phyloP scores from a whole-genome alignment of 2,888 invertebrate species.

The Anthrax anthrax region DNA sequence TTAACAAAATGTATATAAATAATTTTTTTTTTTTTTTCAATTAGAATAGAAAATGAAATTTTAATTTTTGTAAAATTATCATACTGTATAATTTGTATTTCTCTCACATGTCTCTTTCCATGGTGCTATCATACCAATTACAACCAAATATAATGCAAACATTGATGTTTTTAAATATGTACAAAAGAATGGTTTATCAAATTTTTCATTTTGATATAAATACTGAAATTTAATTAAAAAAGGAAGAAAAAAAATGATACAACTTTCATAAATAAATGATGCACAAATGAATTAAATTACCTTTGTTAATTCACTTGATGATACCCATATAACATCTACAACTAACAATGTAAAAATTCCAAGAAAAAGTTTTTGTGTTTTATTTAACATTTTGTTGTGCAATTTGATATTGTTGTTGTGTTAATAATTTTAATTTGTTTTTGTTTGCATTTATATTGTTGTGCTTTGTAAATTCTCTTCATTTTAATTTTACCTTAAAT shows the following conservation, averaged over 20 bases:
- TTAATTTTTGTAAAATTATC: constrained; percentile 16
- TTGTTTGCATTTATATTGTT: no score
- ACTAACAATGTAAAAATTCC: constrained; percentile 76
- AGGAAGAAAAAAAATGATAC: background rate
- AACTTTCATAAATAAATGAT: background rate
- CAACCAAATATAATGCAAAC: constrained; percentile 80
- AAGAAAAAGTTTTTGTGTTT: constrained; percentile 59
- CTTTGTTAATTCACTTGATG: constrained; percentile 87
- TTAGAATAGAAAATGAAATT: no score
- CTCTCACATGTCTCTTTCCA: constrained; percentile 77
- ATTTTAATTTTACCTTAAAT: no score
- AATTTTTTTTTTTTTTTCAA: no score
- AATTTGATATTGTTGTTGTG: background rate
- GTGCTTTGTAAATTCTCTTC: no score
- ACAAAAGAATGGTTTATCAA: constrained; percentile 88
- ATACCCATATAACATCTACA: constrained; percentile 92
- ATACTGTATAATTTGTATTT: constrained; percentile 57
- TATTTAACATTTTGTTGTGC: constrained; percentile 33
- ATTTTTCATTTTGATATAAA: constrained; percentile 68
- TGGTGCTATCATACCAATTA: constrained; percentile 77
- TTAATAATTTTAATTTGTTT: no score
- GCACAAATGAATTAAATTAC: constrained; percentile 35
- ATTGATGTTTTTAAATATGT: constrained; percentile 91
- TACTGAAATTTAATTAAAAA: constrained; percentile 47
- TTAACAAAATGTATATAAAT: no score